Base-by-base conservation (phyloP, 2,113 vertebrate species). In the Trogon surrucura region DNA sequence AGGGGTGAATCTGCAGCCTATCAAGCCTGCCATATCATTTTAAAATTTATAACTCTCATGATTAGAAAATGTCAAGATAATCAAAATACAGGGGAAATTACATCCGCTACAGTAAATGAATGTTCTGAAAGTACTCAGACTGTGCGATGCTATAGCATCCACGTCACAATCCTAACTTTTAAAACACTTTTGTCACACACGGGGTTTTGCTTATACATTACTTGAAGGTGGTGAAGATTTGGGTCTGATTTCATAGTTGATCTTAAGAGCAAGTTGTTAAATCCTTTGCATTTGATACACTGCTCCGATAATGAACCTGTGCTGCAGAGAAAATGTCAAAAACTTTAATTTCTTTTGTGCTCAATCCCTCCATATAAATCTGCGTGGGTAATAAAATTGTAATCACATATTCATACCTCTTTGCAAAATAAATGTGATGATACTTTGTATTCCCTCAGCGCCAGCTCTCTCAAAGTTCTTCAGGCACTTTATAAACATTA, bases 51-150 rank as follows among this genome's bases (percentile, higher is more conserved):
- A 95, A 91, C 88, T 91, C 88, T 94, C 54, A 94, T 96, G 91
- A 96, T 90, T 96, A 95, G 85, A 89, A 94, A 95, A 93, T 92
- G 94, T 92, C 92, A 97, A 88, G 89, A 91, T 95, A 96, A 92
- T 96, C 96, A 96, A 95, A 97, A 95, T 92, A 89, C 26, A 79
- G 57, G 60, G 92, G 89, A 91, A 94, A 96, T 96, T 91, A 92
- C 88, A 91, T 91, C 89, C 95, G 72, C 93, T 70, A n/a, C 38
- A 69, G 62, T 93, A 92, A 90, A 93, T 69, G 67, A 77, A 87
- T 80, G 54, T 73, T 86, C 77, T 94, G 88, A 38, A 84, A 88
- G 57, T 47, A 41, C 18, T 83, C 48, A 20, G 84, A n/a, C 32
- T 78, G 62, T 80, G 90, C 10, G 22, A 30, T 77, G 61, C 72